Conservation (phyloP, 2,888 invertebrate genomes). For the Brachynemurus nebulosus region DNA sequence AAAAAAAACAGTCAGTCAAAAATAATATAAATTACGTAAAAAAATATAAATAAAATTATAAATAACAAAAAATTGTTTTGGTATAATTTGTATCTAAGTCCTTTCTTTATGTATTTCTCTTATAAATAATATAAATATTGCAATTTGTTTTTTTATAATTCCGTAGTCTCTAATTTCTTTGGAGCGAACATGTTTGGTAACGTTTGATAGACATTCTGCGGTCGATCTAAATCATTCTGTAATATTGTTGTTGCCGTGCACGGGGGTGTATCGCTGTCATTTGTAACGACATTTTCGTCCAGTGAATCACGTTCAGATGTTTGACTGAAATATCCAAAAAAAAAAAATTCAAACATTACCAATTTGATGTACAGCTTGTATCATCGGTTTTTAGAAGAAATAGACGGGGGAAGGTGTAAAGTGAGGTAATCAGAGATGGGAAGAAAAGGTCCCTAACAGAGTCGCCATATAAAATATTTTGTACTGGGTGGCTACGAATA, state of each 20-base stretch:
- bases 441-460: too few relatives aligned
- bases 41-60: background rate
- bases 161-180: slow-evolving; percentile 61
- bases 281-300: slow-evolving; percentile 67
- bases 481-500: too few relatives aligned
- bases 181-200: slow-evolving; percentile 33
- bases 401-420: too few relatives aligned
- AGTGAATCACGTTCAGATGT: slow-evolving; percentile 69
- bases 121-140: too few relatives aligned
- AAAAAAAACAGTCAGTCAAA: slow-evolving; percentile 2
- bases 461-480: too few relatives aligned
- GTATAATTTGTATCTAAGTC: too few relatives aligned
- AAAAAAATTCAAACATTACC: background rate
- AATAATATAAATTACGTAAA: background rate
- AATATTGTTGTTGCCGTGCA: slow-evolving; percentile 35
- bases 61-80: background rate
- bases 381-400: too few relatives aligned
- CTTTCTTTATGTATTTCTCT: too few relatives aligned
- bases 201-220: slow-evolving; percentile 54
- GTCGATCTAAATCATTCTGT: slow-evolving; percentile 39
- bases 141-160: slow-evolving; percentile 54
- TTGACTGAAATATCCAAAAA: slow-evolving; percentile 35
- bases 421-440: too few relatives aligned
- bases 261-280: slow-evolving; percentile 34
- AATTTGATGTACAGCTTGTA: too few relatives aligned